Conservation (phyloP, 2,797 vertebrate genomes). For the Neostethus bicornis region DNA sequence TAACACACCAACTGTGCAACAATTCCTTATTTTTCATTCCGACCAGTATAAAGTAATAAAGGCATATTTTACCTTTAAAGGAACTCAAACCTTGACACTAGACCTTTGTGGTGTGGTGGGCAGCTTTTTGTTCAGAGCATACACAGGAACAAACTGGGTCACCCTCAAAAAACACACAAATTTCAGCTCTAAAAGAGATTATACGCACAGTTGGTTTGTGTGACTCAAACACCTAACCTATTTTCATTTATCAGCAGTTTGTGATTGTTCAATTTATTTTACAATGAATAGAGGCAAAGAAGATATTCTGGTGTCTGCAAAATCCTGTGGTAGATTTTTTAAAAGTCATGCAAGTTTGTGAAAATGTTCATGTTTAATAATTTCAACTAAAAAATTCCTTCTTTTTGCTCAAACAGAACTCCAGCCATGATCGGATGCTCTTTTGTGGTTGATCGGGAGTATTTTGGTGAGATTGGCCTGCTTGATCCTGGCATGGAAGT, state of each 20-base stretch:
- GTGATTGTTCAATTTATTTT: too few species aligned
- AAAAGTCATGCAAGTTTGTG: not conserved
- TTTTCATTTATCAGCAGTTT: not conserved
- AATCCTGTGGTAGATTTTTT: not conserved
- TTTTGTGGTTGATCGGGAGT: constrained; percentile 94
- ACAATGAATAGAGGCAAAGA: not conserved
- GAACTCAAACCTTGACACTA: not conserved
- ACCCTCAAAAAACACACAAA: not conserved
- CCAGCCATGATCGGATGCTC: constrained; percentile 99
- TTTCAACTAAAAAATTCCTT: not conserved
- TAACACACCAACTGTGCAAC: not conserved
- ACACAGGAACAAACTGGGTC: not conserved
- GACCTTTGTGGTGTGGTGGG: constrained; percentile 2
- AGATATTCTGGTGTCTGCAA: not conserved
- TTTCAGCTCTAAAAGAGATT: not conserved
- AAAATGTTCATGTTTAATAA: not conserved
- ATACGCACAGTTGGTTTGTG: not conserved
- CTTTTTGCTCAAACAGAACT: constrained; percentile 79
- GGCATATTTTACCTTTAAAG: constrained; percentile 9
- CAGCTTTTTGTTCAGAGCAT: not conserved
- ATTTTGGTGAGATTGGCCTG: constrained; percentile 95
- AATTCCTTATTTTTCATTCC: not conserved
- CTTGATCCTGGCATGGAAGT: constrained; percentile 98
- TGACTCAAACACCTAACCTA: not conserved
- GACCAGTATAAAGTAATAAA: not conserved